Evolutionary conservation across 2,888 invertebrate species (phyloP), one percentile per base, ranked within the genome.

Genomic region (Ophion slaviceki): DNA sequence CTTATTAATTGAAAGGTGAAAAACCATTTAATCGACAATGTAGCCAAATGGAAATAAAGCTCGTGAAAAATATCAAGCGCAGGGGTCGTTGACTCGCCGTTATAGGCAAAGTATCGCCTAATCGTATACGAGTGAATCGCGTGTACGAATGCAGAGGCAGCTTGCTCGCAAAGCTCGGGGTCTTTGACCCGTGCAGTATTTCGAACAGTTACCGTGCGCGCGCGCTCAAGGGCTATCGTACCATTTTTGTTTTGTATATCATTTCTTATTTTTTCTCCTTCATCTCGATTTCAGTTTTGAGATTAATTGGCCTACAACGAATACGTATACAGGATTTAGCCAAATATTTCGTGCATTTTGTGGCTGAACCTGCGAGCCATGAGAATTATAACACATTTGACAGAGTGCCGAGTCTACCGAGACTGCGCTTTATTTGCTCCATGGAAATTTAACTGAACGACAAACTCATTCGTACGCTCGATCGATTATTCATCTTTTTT

Each of bases 181-280:
- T 82, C 81, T 68, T 82, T 78, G 20, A 78, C 81, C 81, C 74
- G 53, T 20, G 24, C 17, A 8, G 64, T 36, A 67, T 59, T 76
- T 67, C 28, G 47, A 72, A 77, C 72, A 36, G 70, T 71, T 66
- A 80, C 59, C 68, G 61, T 36, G 36, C 68, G 40, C 20, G 24
- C 47, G 3, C 53, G 36, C 45, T n/a, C 20, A 4, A 32, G 32
- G 32, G 3, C 32, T 4, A 4, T 32, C 32, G 32, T 32, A 32
- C 14, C 40, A 17, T 70, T 59, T 59, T 8, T 36, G 32, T 59
- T 36, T 8, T 17, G 47, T 68, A 17, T 24, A 24, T 11, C 8
- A 24, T 47, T 68, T 68, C 7, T 17, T n/a, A 14, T 67, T 67
- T 36, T n/a, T 47, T 64, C n/a, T 66, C 4, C 32, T 32, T 32